These are phyloP conservation scores for Melitaea athalia DNA, from an alignment of 2,888 invertebrate species.

Conservation along the genomic window DNA sequence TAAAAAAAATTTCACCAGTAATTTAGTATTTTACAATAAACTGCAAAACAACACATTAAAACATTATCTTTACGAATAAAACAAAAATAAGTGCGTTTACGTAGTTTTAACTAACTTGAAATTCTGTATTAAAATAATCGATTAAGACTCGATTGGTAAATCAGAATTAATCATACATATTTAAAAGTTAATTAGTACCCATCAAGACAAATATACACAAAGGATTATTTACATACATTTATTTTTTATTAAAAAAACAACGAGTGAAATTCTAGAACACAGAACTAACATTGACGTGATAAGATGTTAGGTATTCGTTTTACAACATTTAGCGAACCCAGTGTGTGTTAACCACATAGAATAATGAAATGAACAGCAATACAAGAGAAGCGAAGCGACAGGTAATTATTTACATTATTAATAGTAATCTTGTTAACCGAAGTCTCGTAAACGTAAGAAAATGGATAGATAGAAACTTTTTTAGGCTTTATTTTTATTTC, in stretches of 20 bases:
- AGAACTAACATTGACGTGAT: background rate
- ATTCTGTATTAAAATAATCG: too few relatives aligned
- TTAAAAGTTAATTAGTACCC: background rate
- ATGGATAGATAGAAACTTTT: background rate
- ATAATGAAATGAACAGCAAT: conserved; percentile 24
- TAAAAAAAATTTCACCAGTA: too few relatives aligned
- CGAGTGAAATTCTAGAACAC: background rate
- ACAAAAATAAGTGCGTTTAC: too few relatives aligned
- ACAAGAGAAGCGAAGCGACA: conserved; percentile 26
- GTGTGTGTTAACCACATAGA: conserved; percentile 1
- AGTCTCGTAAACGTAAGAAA: conserved; percentile 2
- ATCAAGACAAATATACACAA: background rate
- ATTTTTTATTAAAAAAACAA: conserved; percentile 1
- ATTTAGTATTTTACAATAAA: too few relatives aligned
- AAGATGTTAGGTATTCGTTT: conserved; percentile 1
- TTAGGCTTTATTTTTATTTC: conserved; percentile 17
- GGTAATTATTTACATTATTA: conserved; percentile 4
- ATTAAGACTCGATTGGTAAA: background rate
- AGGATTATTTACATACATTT: background rate
- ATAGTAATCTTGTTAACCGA: conserved; percentile 1
- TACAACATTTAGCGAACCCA: conserved; percentile 6
- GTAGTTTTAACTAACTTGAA: too few relatives aligned
- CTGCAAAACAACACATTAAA: too few relatives aligned
- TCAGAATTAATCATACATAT: background rate
- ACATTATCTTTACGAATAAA: too few relatives aligned